A percentile compares a stretch with the other conserved stretches of the same genome.
Evolutionary conservation across 2,888 invertebrate genomes (phyloP).

Genomic region (Callyntrura sp.): DNA sequence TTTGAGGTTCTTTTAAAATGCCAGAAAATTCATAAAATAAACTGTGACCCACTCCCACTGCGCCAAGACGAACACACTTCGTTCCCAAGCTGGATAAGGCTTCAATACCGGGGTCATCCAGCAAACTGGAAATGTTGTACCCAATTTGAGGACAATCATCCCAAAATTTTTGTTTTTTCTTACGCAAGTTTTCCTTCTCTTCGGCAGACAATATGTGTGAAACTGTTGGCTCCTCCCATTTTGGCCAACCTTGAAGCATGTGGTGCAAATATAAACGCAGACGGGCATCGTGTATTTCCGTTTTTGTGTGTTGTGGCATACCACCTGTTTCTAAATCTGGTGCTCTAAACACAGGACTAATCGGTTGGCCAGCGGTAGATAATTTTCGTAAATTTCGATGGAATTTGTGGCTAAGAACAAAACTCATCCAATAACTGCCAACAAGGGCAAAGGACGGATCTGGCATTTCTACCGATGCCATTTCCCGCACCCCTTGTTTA

Average conservation of each 20-base stretch:
- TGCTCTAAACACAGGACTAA: conserved; percentile 68
- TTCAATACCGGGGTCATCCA: conserved; percentile 56
- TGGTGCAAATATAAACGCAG: conserved; percentile 78
- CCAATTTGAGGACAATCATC: conserved; percentile 63
- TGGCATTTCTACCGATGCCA: conserved; percentile 66
- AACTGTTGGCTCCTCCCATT: conserved; percentile 5
- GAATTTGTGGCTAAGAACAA: conserved; percentile 71
- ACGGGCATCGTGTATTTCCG: conserved; percentile 79
- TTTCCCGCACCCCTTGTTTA: conserved; percentile 70
- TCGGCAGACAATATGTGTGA: not conserved
- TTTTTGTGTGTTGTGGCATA: conserved; percentile 76
- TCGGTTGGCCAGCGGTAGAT: not conserved
- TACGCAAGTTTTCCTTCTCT: conserved; percentile 5
- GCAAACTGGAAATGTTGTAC: conserved; percentile 72
- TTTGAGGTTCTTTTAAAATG: conserved; percentile 62
- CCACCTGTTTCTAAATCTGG: conserved; percentile 74
- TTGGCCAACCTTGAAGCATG: conserved; percentile 80
- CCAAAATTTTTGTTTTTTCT: conserved; percentile 71
- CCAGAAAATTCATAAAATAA: conserved; percentile 62
- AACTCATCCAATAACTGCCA: conserved; percentile 81
- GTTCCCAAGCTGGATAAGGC: conserved; percentile 60
- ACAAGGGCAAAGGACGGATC: conserved; percentile 74
- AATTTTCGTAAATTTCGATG: conserved; percentile 77
- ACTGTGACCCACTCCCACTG: conserved; percentile 72
- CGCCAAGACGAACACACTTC: conserved; percentile 74